Percentiles rank a stretch among this genome's conserved stretches.
phyloP scores from a whole-genome alignment of 2,888 invertebrate species.

The Thymelicus sylvestris region DNA sequence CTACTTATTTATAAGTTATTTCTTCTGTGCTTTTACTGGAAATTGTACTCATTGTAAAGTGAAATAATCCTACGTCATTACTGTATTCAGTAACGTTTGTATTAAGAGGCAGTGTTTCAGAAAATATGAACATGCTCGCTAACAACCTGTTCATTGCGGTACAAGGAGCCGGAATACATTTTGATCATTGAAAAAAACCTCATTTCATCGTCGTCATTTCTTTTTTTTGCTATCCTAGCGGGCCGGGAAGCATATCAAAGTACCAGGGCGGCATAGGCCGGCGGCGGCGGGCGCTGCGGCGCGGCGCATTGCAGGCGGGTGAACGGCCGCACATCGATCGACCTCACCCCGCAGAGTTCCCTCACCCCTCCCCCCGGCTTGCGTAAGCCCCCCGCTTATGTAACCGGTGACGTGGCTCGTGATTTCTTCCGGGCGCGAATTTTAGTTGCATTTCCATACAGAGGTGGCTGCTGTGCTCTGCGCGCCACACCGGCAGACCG shows the following conservation, averaged over 20 bases:
- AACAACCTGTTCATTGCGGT: conserved; percentile 34
- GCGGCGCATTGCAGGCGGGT: conserved; percentile 84
- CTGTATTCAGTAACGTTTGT: conserved; percentile 31
- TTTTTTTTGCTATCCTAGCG: conserved; percentile 34
- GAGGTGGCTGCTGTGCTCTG: conserved; percentile 24
- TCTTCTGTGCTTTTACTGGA: conserved; percentile 20
- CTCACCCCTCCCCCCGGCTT: conserved; percentile 53
- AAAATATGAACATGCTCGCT: conserved; percentile 32
- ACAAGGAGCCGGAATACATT: conserved; percentile 29
- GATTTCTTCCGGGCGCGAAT: conserved; percentile 63
- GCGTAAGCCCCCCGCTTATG: conserved; percentile 77
- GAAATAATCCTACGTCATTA: conserved; percentile 27
- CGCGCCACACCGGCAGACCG: background rate
- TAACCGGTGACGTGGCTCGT: conserved; percentile 74
- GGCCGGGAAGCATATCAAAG: conserved; percentile 46
- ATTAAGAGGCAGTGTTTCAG: conserved; percentile 35
- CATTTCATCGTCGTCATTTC: conserved; percentile 34
- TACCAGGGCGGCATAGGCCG: conserved; percentile 70
- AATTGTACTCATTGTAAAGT: conserved; percentile 16
- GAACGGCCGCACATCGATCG: conserved; percentile 83
- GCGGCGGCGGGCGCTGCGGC: conserved; percentile 60
- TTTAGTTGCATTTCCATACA: conserved; percentile 48
- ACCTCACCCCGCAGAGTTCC: conserved; percentile 44
- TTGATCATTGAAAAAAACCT: conserved; percentile 39
- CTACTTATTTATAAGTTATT: too few species aligned